These are phyloP conservation scores for Oeneis ivallda DNA, from an alignment of 2,888 invertebrate species.

Conservation along the genomic window DNA sequence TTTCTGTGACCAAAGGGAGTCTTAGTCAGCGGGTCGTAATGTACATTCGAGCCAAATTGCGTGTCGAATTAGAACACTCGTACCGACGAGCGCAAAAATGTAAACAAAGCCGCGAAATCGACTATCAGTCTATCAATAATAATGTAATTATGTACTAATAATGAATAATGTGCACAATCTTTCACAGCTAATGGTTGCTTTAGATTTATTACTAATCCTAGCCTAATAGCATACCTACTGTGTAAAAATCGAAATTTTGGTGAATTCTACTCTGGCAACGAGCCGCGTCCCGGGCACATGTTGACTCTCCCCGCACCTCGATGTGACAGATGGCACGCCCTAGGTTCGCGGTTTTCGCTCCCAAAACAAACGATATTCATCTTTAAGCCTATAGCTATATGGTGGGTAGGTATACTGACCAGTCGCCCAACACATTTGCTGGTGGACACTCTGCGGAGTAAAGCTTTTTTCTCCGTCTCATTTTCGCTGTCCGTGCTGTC, in stretches of 20 bases:
- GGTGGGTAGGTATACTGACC: slow-evolving; percentile 71
- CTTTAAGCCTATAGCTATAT: neutral
- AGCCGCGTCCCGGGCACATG: slow-evolving; percentile 59
- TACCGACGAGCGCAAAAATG: neutral
- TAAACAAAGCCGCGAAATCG: slow-evolving; percentile 10
- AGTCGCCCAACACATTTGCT: slow-evolving; percentile 90
- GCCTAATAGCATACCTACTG: neutral
- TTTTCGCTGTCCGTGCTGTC: slow-evolving; percentile 89
- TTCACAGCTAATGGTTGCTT: neutral
- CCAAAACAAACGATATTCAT: slow-evolving; percentile 26
- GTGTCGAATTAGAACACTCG: neutral
- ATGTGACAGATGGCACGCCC: slow-evolving; percentile 62
- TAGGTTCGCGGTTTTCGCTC: slow-evolving; percentile 30
- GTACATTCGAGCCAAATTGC: neutral
- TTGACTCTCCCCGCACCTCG: slow-evolving; percentile 51
- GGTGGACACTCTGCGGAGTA: slow-evolving; percentile 90
- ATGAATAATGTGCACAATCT: neutral
- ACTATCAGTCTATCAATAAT: neutral
- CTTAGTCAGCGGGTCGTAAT: too few relatives aligned
- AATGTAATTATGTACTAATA: neutral
- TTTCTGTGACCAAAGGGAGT: too few relatives aligned
- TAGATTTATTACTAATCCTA: neutral
- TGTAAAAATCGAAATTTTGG: neutral
- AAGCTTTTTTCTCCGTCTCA: slow-evolving; percentile 89
- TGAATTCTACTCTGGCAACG: slow-evolving; percentile 49